These are phyloP conservation scores for Bradypodion ventrale DNA, from an alignment of 2,797 vertebrate species.

Conservation along the genomic window DNA sequence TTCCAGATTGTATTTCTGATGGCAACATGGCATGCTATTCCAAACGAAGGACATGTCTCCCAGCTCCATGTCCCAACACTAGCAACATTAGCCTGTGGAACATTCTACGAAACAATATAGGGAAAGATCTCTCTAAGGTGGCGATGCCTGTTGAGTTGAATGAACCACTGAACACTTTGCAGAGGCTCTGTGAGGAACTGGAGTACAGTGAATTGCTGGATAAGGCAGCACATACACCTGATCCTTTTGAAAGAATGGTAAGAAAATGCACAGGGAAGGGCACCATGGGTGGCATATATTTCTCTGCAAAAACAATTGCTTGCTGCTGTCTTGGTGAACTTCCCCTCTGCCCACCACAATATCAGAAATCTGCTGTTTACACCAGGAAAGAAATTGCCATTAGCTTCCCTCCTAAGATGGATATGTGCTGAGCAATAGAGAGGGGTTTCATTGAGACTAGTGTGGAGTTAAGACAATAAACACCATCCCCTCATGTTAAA, in stretches of 20 bases:
- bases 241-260: conserved; percentile 89
- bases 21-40: conserved; percentile 46
- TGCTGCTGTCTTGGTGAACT: background rate
- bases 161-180: conserved; percentile 93
- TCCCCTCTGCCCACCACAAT: background rate
- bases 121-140: conserved; percentile 97
- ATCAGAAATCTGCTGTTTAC: background rate
- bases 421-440: background rate
- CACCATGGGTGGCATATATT: background rate
- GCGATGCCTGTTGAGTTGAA: conserved; percentile 96
- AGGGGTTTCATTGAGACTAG: background rate
- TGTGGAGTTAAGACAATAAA: background rate
- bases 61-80: conserved; percentile 85
- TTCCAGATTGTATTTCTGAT: conserved; percentile 71
- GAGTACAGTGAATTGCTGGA: conserved; percentile 95
- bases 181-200: conserved; percentile 94
- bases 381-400: background rate
- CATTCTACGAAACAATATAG: conserved; percentile 96
- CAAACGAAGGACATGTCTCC: conserved; percentile 81
- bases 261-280: background rate
- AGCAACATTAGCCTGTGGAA: conserved; percentile 95
- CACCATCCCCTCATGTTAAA: background rate
- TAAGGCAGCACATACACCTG: conserved; percentile 80
- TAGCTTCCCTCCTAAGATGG: background rate
- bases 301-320: background rate